phyloP scores from a whole-genome alignment of 2,888 invertebrate genomes.

The Clitarchus hookeri region DNA sequence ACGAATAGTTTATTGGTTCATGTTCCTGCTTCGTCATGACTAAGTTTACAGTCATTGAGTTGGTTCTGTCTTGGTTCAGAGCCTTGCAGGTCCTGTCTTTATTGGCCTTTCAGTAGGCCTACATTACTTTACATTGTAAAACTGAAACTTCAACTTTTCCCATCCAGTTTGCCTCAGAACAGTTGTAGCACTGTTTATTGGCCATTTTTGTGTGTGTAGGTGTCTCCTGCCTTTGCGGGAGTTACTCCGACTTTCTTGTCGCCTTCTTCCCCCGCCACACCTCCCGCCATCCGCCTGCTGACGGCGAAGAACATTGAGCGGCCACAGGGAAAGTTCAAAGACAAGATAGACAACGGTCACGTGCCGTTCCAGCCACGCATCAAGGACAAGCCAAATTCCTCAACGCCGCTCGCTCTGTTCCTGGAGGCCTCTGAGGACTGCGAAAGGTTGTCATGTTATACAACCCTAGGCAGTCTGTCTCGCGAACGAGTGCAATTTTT shows the following conservation, averaged over 20 bases:
- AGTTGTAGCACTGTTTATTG: no score
- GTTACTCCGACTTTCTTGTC: neutral
- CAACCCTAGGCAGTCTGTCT: no score
- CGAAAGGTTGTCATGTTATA: slow-evolving; percentile 50
- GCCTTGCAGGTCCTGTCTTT: no score
- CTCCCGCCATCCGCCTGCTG: slow-evolving; percentile 59
- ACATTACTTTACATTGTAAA: no score
- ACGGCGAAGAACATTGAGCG: slow-evolving; percentile 74
- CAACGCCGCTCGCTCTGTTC: slow-evolving; percentile 77
- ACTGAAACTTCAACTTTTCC: no score
- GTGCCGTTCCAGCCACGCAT: slow-evolving; percentile 83
- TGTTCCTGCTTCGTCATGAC: no score
- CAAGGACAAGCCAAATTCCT: slow-evolving; percentile 83
- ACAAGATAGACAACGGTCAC: slow-evolving; percentile 80
- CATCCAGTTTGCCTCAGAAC: no score
- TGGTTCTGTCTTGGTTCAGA: no score
- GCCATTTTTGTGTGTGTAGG: neutral
- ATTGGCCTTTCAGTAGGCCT: no score
- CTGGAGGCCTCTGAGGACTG: slow-evolving; percentile 70
- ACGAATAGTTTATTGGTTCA: no score
- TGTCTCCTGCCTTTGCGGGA: neutral
- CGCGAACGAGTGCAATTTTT: no score
- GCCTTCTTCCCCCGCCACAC: neutral
- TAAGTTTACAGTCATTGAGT: no score
- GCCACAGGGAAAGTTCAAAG: slow-evolving; percentile 84